Percentiles rank a stretch among this genome's conserved stretches.
phyloP scores from a whole-genome alignment of 2,888 invertebrate species.

The Gymnosoma rotundatum region DNA sequence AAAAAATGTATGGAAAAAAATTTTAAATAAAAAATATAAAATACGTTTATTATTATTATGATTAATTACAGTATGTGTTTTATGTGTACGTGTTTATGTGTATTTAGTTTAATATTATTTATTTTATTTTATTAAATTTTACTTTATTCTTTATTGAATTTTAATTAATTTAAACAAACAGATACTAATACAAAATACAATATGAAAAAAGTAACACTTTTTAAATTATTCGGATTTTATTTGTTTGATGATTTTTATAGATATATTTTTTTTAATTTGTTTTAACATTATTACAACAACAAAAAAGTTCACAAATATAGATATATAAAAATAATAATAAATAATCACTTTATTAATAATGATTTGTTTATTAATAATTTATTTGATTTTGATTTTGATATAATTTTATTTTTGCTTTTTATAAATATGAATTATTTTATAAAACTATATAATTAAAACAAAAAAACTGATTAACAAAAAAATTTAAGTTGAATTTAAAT shows the following conservation, averaged over 20 bases:
- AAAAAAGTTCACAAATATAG: slow-evolving; percentile 78
- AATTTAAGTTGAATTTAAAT: neutral
- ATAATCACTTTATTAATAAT: slow-evolving; percentile 63
- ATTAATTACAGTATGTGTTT: slow-evolving; percentile 78
- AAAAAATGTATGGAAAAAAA: slow-evolving; percentile 16
- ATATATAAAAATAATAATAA: slow-evolving; percentile 49
- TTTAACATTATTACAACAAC: slow-evolving; percentile 76
- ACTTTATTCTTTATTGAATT: too few relatives aligned
- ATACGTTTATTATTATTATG: slow-evolving; percentile 54
- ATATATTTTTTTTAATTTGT: slow-evolving; percentile 48
- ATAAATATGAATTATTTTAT: slow-evolving; percentile 54
- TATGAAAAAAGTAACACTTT: slow-evolving; percentile 14
- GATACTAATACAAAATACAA: slow-evolving; percentile 40
- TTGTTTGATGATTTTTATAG: slow-evolving; percentile 45
- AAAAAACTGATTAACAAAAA: slow-evolving; percentile 25
- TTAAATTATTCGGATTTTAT: slow-evolving; percentile 39
- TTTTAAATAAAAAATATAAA: slow-evolving; percentile 45
- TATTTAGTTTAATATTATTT: slow-evolving; percentile 77
- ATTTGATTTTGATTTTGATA: slow-evolving; percentile 57
- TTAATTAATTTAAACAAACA: slow-evolving; percentile 13
- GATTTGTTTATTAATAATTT: slow-evolving; percentile 63
- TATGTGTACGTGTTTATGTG: slow-evolving; percentile 82
- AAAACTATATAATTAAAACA: slow-evolving; percentile 18
- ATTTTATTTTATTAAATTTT: slow-evolving; percentile 30
- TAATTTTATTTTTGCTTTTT: slow-evolving; percentile 67